Evolutionary conservation across 1,140 invertebrate genomes (phyloP), one percentile per base, ranked within the genome.

Genomic region (Heliconius hewitsoni): DNA sequence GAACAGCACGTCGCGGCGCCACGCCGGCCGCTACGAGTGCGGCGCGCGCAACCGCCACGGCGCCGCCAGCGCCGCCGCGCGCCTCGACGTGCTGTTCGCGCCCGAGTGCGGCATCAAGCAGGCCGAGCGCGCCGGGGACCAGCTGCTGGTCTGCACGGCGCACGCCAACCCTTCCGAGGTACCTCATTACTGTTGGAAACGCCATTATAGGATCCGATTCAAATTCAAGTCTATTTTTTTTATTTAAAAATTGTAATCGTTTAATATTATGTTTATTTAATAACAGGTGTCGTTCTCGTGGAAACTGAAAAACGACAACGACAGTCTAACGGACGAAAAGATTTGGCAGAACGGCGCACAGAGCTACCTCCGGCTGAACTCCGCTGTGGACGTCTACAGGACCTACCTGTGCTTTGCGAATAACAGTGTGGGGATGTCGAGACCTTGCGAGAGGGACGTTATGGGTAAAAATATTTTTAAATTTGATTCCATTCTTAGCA

Each of bases 401-500:
- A 98, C 97, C 13, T 98, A 98, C 91, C 95, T 97, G 74, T 99
- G 98, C 91, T 95, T 96, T 77, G 97, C 97, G 8, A 98, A 97
- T 90, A 98, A 99, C 93, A 95, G 96, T 2, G 96, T 98, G 18
- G 98, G 98, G 42, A 96, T 96, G 27, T 96, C 96, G 13, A 81
- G 94, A 74, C 95, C 97, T 1, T 98, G 98, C 89, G 97, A 98
- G 90, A 95, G 96, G 71, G 96, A 97, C 90, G 97, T 98, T 42
- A 95, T 96, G 91, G 97, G 97, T 97, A 93, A 95, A 0, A 23
- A 27, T 60, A 37, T 30, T 46, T 30, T 30, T 16, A 46, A 4
- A 46, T 16, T 3, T 46, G 16, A 16, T 46, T 46, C 11, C 42
- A 46, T 46, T 46, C 13, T 4, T 46, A 46, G 13, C 13, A 46